Conservation (phyloP, 2,888 invertebrate genomes). For the Marronus borbonicus region DNA sequence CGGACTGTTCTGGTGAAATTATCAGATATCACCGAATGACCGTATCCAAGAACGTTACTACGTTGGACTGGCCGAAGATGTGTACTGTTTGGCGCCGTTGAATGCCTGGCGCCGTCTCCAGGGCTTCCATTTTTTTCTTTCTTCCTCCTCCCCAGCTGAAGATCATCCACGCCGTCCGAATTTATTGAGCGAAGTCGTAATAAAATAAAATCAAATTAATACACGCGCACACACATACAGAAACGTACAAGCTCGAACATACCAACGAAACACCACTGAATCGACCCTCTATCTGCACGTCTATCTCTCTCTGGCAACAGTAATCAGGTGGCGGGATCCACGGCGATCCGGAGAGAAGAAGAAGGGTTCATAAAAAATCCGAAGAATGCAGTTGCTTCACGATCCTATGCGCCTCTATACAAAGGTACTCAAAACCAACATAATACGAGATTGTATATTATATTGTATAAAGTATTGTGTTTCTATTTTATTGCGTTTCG, state of each 20-base stretch:
- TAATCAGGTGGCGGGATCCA: conserved; percentile 25
- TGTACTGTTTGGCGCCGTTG: conserved; percentile 66
- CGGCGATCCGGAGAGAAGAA: background rate
- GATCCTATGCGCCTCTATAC: conserved; percentile 44
- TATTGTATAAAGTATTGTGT: conserved; percentile 48
- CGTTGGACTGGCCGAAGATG: conserved; percentile 36
- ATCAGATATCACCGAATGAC: background rate
- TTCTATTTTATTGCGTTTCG: conserved; percentile 46
- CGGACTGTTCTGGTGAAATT: background rate
- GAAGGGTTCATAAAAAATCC: conserved; percentile 61
- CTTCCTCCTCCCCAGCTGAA: conserved; percentile 35
- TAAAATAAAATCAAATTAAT: conserved; percentile 70
- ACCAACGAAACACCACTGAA: background rate
- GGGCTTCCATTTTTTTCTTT: conserved; percentile 59
- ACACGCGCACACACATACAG: conserved; percentile 54
- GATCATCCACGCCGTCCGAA: conserved; percentile 61
- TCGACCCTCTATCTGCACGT: conserved; percentile 10
- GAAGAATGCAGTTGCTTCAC: conserved; percentile 66
- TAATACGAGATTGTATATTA: conserved; percentile 23
- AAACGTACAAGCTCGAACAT: conserved; percentile 2
- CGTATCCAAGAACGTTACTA: background rate
- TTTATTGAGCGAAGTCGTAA: conserved; percentile 69
- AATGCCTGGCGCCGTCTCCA: conserved; percentile 66
- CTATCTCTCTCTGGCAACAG: conserved; percentile 2
- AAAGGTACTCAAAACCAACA: conserved; percentile 25